phyloP scores from a whole-genome alignment of 2,888 invertebrate genomes.

The Cybosia mesomella region DNA sequence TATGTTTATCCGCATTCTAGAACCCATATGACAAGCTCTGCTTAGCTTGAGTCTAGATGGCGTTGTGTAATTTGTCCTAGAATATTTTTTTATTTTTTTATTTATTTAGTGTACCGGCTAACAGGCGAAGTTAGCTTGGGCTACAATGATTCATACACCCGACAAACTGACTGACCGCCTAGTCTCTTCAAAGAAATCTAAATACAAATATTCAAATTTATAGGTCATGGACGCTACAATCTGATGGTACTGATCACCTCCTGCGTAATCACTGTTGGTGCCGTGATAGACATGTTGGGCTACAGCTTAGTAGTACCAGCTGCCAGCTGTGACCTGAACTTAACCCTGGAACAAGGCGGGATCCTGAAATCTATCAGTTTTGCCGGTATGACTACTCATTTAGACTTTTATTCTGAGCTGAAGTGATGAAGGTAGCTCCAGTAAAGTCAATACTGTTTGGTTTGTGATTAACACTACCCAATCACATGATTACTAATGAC shows the following conservation, averaged over 20 bases:
- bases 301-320: conserved; percentile 50
- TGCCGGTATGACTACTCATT: conserved; percentile 42
- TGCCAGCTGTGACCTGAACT: conserved; percentile 7
- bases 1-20: too few species aligned
- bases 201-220: background rate
- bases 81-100: too few species aligned
- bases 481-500: too few species aligned
- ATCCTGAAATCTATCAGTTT: conserved; percentile 52
- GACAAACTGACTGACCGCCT: too few species aligned
- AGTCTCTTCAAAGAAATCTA: background rate
- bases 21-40: too few species aligned
- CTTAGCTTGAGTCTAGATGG: too few species aligned
- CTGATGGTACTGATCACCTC: conserved; percentile 42
- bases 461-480: background rate
- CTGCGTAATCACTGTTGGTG: conserved; percentile 43
- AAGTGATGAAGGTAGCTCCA: background rate
- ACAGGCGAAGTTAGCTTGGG: too few species aligned
- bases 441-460: background rate
- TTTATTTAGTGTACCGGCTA: too few species aligned
- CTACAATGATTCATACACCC: too few species aligned
- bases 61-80: too few species aligned
- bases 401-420: background rate
- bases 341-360: conserved; percentile 46
- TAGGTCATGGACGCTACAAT: conserved; percentile 53
- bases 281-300: conserved; percentile 53